Evolutionary conservation across 2,888 invertebrate genomes (phyloP).

Genomic region (Amiota communis): DNA sequence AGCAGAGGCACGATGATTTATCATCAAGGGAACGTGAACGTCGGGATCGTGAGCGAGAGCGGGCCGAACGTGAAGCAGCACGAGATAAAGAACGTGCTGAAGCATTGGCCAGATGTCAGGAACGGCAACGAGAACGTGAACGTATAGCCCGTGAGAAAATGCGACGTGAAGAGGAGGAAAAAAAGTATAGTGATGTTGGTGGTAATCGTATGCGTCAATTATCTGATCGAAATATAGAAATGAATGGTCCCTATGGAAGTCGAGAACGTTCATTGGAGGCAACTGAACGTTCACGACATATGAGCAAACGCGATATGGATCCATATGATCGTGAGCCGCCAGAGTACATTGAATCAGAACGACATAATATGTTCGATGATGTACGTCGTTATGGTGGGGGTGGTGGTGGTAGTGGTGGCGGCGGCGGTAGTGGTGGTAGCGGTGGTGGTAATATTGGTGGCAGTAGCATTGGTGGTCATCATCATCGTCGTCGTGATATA

Average conservation of each 20-base stretch:
- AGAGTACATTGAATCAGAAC: constrained; percentile 62
- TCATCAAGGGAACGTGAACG: constrained; percentile 74
- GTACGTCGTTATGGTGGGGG: constrained; percentile 67
- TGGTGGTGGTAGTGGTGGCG: no score
- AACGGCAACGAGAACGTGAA: constrained; percentile 76
- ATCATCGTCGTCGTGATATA: constrained; percentile 65
- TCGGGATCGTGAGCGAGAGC: constrained; percentile 75
- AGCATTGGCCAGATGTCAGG: constrained; percentile 79
- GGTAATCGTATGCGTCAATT: constrained; percentile 75
- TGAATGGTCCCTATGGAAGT: constrained; percentile 74
- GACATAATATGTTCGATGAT: constrained; percentile 66
- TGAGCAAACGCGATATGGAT: constrained; percentile 64
- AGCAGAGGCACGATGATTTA: constrained; percentile 69
- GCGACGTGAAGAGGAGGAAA: constrained; percentile 73
- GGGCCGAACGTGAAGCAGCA: constrained; percentile 76
- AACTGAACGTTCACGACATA: constrained; percentile 56
- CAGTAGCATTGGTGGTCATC: no score
- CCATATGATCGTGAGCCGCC: constrained; percentile 64
- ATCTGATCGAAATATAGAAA: constrained; percentile 78
- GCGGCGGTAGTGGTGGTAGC: neutral
- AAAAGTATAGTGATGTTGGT: constrained; percentile 56
- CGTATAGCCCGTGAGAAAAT: constrained; percentile 73
- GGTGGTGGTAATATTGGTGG: constrained; percentile 33
- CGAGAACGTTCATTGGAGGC: constrained; percentile 70
- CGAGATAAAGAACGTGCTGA: constrained; percentile 80